Base-by-base conservation (phyloP, 2,113 vertebrate genomes). In the Aegotheles bennettii region DNA sequence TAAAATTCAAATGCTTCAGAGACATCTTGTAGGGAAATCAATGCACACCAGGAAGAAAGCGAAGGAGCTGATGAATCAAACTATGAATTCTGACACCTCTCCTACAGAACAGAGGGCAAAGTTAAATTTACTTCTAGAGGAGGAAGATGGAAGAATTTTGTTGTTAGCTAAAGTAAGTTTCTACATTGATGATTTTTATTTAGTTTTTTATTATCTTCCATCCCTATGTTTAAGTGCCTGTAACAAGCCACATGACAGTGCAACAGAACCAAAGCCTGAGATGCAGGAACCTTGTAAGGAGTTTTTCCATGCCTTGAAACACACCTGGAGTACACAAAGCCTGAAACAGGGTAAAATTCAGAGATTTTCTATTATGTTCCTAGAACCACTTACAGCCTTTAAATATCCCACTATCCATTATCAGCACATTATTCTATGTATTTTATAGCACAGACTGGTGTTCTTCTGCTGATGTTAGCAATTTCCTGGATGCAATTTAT, bases 1-100 rank as follows among this genome's bases (percentile, higher is more conserved):
- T 94, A 79, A 94, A 96, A 91, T 94, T 94, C 74, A 93, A 94
- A 94, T 79, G 61, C 61, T 93, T 89, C 81, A 81, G 77, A 92
- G 56, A 69, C 60, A 89, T 81, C 60, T 94, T 67, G 33, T 29
- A 92, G 29, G 61, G n/a, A 92, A 95, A 94, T 73, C 77, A 94
- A 35, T 59, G 70, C 57, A 89, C 29, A 74, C 45, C 70, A 93
- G 64, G 38, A 76, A 86, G 85, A 93, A 94, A 94, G 71, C 68
- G 79, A 94, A 93, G 67, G 42, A 93, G 56, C 8, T 92, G 90
- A 96, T 84, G 85, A 94, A 87, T 94, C 92, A 79, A 84, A 91
- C 40, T 53, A 80, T 73, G 38, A 90, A 61, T 94, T 93, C 48
- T 95, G 65, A 85, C 81, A 95, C 75, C 21, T 35, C 79, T 90